phyloP scores from a whole-genome alignment of 2,888 invertebrate genomes.

The Lepidocyrtinus sp. region DNA sequence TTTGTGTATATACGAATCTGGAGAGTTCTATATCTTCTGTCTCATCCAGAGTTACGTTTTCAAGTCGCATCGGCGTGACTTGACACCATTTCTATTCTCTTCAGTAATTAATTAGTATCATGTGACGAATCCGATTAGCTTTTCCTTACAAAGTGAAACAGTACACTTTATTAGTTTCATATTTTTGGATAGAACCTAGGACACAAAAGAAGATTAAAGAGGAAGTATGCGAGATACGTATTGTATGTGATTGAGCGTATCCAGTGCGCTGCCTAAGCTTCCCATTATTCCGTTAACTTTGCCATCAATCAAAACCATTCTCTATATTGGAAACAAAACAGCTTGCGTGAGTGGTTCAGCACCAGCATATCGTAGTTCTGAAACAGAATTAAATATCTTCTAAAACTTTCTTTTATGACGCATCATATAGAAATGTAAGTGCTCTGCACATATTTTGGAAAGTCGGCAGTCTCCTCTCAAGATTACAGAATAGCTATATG shows the following conservation, averaged over 20 bases:
- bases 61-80: background rate
- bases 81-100: conserved; percentile 22
- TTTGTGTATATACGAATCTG: too few relatives aligned
- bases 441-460: too few relatives aligned
- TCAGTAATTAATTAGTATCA: conserved; percentile 44
- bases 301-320: conserved; percentile 5
- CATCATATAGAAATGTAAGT: too few relatives aligned
- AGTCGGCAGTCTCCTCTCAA: too few relatives aligned
- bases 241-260: conserved; percentile 7
- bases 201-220: conserved; percentile 14
- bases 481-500: too few relatives aligned
- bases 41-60: background rate
- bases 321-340: background rate
- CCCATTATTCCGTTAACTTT: background rate
- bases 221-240: background rate
- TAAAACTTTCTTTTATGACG: too few relatives aligned
- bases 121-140: conserved; percentile 40
- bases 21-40: background rate
- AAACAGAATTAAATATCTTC: too few relatives aligned
- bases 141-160: background rate
- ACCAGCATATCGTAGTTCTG: background rate
- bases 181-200: conserved; percentile 1
- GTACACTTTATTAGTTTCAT: conserved; percentile 23
- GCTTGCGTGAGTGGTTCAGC: background rate
- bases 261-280: background rate